Evolutionary conservation across 2,888 invertebrate genomes (phyloP), one percentile per base, ranked within the genome.

Genomic region (Zootermopsis nevadensis): DNA sequence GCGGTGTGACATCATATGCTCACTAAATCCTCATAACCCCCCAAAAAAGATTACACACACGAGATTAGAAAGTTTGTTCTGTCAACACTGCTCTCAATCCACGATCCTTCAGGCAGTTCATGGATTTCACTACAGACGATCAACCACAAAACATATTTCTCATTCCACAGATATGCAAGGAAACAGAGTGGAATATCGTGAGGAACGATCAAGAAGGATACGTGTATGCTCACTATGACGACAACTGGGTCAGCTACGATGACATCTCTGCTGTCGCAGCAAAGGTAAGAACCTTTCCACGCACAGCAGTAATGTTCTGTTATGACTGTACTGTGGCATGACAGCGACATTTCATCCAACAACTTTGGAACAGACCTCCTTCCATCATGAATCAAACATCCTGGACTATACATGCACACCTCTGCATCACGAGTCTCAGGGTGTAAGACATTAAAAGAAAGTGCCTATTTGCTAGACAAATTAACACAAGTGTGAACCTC

Each of bases 161-260:
- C 10, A 31, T 24, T 48, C 53, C 30, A 31, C 53, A 82, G 82
- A 82, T 82, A n/a, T 82, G n/a, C 83, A 82, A 80, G 66, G 82
- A 86, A 80, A 38, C 48, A 77, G 86, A 85, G 8, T 90, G 89
- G 89, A 86, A 86, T 3, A 85, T 87, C 24, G 87, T 86, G 2
- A 86, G 86, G 42, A 87, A 88, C 24, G 82, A 85, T 0, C 85
- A 86, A 35, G 87, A 88, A 83, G 86, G 87, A 48, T 87, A 88
- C 22, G 89, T 89, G 2, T 90, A 89, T 83, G 88, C 89, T 4
- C 88, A 86, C 81, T 87, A 87, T 38, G 88, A 87, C 22, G 86
- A 88, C 38, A 86, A 88, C 53, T 91, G 91, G 91, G 87, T 90
- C 60, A 89, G 89, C 33, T 91, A 89, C 85, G 91, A 91, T 83